Base-by-base conservation (phyloP, 2,797 vertebrate species). In the Gymnothorax reevesii region DNA sequence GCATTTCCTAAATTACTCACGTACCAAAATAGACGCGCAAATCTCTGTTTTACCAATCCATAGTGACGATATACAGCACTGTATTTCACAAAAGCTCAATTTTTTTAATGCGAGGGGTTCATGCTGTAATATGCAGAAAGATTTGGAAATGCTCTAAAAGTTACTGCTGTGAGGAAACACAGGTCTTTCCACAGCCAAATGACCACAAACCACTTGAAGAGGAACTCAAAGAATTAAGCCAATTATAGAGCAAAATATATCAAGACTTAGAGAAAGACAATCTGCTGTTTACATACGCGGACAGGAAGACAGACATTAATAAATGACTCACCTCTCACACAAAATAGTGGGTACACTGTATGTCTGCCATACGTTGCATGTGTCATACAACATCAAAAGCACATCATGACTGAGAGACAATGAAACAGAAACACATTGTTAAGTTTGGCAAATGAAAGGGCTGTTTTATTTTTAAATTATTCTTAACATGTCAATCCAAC, bases 401-500 rank as follows among this genome's bases (percentile, higher is more conserved):
- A 33, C 52, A 42, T 3, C 49, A 77, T 25, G 59, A 55, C 10
- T 60, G 57, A 64, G 59, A n/a, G 42, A 12, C 60, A 79, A 64
- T 25, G 62, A 86, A 66, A 86, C 77, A 86, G 33, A 77, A 49
- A 82, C 60, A 62, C 80, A 52, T 82, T 79, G 71, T 27, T 83
- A 79, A 85, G 55, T 64, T 49, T 86, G 57, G 79, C 55, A 82
- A 85, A 57, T 17, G 22, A 73, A 85, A 82, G 20, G 52, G 62
- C 27, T 42, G 60, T 22, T 55, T 52, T 82, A 12, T 64, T 66
- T 66, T 66, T 59, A 59, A 20, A 71, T 64, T 25, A 60, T 17
- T n/a, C 55, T 86, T 88, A 86, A 88, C 85, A 84, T 87, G 84
- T 69, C 79, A 83, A 33, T 57, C 55, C 10, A 57, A 57, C 27